A percentile compares a stretch with the other conserved stretches of the same genome.
Conservation (phyloP, 2,797 vertebrate species). For the Rachycentron canadum region DNA sequence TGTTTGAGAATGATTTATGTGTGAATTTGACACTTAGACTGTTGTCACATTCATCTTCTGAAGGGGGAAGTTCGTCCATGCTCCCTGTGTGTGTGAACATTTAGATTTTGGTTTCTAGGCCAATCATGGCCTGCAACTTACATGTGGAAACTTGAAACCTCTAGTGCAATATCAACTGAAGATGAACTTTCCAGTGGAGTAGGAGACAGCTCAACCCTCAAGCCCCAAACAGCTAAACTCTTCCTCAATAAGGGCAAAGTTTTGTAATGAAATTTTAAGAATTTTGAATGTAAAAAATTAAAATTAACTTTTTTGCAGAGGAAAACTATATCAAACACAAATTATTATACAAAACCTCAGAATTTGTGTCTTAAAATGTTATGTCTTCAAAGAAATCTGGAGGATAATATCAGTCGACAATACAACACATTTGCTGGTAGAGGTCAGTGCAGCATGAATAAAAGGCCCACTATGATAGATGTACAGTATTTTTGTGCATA, state of each 20-base stretch:
- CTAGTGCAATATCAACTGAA: not conserved
- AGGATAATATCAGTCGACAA: not conserved
- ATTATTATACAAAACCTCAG: too few relatives aligned
- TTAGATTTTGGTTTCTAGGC: too few relatives aligned
- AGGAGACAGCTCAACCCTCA: not conserved
- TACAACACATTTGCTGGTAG: not conserved
- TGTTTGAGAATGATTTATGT: not conserved
- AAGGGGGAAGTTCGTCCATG: not conserved
- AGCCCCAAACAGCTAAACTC: not conserved
- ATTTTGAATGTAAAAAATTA: not conserved
- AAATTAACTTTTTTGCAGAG: too few relatives aligned
- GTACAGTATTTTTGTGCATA: not conserved
- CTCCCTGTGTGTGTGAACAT: not conserved
- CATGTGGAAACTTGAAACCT: not conserved
- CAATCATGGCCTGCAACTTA: too few relatives aligned
- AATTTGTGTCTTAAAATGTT: not conserved
- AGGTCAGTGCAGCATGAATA: not conserved
- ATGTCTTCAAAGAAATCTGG: too few relatives aligned
- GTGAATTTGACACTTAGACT: not conserved
- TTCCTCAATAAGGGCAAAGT: not conserved
- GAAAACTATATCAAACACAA: too few relatives aligned
- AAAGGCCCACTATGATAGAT: not conserved
- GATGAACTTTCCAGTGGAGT: not conserved
- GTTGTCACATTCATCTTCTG: not conserved
- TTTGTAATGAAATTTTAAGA: not conserved